Conservation (phyloP, 2,797 vertebrate genomes). For the Myotis pilosus region DNA sequence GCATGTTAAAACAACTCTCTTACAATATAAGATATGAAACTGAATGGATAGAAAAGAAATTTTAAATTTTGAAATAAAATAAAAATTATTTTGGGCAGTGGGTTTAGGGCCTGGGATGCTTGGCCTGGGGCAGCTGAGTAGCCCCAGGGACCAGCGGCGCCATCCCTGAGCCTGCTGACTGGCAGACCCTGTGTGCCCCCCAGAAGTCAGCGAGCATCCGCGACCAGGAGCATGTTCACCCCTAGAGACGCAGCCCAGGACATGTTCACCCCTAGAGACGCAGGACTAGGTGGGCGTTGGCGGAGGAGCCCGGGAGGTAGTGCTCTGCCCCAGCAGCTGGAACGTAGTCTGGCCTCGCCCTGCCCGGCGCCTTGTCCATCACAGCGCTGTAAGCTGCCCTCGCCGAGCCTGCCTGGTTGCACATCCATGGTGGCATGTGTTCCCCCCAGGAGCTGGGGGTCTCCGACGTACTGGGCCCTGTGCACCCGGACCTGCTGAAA, state of each 20-base stretch:
- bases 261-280: conserved; percentile 93
- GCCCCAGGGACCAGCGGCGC: background rate
- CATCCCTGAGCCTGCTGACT: background rate
- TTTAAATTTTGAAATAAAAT: background rate
- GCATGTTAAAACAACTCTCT: background rate
- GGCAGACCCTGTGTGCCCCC: conserved; percentile 39
- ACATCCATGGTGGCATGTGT: conserved; percentile 94
- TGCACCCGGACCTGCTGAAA: conserved; percentile 93
- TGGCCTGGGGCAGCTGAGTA: no score
- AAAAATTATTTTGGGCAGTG: background rate
- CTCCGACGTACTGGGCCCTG: conserved; percentile 93
- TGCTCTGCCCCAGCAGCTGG: conserved; percentile 92
- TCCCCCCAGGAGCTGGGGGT: conserved; percentile 94
- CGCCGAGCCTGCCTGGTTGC: conserved; percentile 95
- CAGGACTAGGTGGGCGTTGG: conserved; percentile 85
- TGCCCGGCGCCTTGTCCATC: conserved; percentile 95
- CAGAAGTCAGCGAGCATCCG: conserved; percentile 35
- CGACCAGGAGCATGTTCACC: conserved; percentile 87
- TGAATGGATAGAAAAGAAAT: background rate
- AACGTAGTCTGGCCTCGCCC: conserved; percentile 93
- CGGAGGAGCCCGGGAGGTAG: conserved; percentile 86
- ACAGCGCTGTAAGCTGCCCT: conserved; percentile 95
- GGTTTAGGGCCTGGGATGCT: no score
- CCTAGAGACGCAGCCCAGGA: conserved; percentile 86
- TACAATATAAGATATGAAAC: background rate